phyloP scores from a whole-genome alignment of 2,797 vertebrate species.

The Lerista edwardsae region DNA sequence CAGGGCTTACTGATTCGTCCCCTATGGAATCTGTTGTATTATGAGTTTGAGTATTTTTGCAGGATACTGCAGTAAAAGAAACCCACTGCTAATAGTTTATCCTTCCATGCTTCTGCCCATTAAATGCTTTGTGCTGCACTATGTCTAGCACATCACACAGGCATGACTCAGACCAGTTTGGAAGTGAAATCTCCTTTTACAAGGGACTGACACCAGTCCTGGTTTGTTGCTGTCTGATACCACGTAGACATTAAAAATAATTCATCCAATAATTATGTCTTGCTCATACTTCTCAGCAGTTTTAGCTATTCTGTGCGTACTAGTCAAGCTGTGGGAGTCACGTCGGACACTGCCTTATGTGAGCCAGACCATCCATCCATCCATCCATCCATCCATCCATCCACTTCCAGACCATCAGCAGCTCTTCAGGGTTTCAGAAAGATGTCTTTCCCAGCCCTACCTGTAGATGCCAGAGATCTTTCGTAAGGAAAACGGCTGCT shows the following conservation, averaged over 20 bases:
- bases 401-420: too few relatives aligned
- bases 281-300: background rate
- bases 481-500: too few relatives aligned
- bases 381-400: too few relatives aligned
- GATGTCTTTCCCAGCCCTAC: too few relatives aligned
- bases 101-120: background rate
- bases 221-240: constrained; percentile 41
- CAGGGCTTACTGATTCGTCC: too few relatives aligned
- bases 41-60: background rate
- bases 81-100: background rate
- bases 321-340: too few relatives aligned
- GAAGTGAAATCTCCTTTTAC: background rate
- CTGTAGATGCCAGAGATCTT: too few relatives aligned
- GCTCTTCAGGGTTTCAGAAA: too few relatives aligned
- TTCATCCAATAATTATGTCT: background rate
- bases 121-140: background rate
- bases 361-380: too few relatives aligned
- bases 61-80: background rate
- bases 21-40: background rate
- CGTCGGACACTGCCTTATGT: too few relatives aligned
- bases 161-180: background rate
- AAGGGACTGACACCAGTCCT: constrained; percentile 41
- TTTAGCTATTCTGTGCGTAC: background rate
- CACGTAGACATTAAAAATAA: background rate
- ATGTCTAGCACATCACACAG: too few relatives aligned